Base-by-base conservation (phyloP, 2,797 vertebrate genomes). In the Notoglanidium macrostoma region DNA sequence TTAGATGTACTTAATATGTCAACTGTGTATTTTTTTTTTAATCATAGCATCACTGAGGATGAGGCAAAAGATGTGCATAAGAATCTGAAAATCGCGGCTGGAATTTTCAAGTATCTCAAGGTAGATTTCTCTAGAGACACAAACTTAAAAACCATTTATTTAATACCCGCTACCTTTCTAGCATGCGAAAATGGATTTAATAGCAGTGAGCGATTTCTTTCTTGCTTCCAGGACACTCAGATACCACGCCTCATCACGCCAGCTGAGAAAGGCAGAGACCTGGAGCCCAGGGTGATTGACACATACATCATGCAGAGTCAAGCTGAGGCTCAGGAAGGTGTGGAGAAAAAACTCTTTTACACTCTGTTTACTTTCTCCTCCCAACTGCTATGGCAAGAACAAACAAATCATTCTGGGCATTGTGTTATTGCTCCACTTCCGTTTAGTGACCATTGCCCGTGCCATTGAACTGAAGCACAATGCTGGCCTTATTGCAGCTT, bases 291-390 rank as follows among this genome's bases (percentile, higher is more conserved):
- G 68, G 97, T 98, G 85, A 94, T 96, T 0, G 98, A 99, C 26
- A 94, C 97, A 0, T 99, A 99, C 54, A 94, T 98, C 85, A 92
- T 99, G 84, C 98, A 99, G 91, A 97, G 97, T 91, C 98, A 99
- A 93, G 98, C 98, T 1, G 98, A 99, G 94, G 98, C 98, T 11
- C 98, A 99, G 90, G 98, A 99, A 98, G 98, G 98, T 99, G 76
- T 74, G 65, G 40, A 29, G 32, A 9, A 15, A 55, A 55, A 1
- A 1, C 19, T 73, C 23, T 2, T 61, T 59, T 19, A 5, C 23
- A 54, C 40, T 19, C 0, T 54, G 35, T 61, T 79, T 55, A 57
- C 29, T 0, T 73, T 73, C 35, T 12, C 35, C 35, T 32, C 26
- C 44, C 8, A 9, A 1, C 6, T 49, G 11, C 14, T 46, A 26